Evolutionary conservation across 1,140 invertebrate species (phyloP), one percentile per base, ranked within the genome.

Genomic region (Leptonema lineaticorne): DNA sequence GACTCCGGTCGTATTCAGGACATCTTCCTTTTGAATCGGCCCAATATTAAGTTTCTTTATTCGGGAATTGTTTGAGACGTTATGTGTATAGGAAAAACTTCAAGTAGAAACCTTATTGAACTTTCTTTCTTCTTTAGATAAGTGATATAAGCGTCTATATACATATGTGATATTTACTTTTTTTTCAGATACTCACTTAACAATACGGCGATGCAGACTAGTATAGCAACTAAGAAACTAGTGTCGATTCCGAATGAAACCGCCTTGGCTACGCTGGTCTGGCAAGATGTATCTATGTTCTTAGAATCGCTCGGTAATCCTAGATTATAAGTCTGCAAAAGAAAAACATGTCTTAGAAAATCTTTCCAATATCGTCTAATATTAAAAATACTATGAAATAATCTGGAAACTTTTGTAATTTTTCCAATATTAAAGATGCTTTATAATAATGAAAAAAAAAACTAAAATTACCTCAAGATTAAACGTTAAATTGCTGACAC

Each of bases 401-500:
- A n/a, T n/a, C n/a, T n/a, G n/a, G n/a, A n/a, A n/a, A n/a, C n/a
- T n/a, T n/a, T n/a, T n/a, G n/a, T n/a, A n/a, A 37, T 37, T 37
- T 37, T 37, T 37, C n/a, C 33, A 37, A 8, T 37, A 37, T 8
- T 8, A 37, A 8, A 37, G 7, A 37, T 37, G n/a, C n/a, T 37
- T n/a, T 8, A 37, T n/a, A 37, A 7, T 8, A 37, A 37, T n/a
- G n/a, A n/a, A n/a, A n/a, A n/a, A n/a, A n/a, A 33, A 33, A 29
- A 29, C 8, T 18, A 22, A 71, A 81, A 77, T 81, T 77, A 89
- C 86, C 75, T 85, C 86, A 70, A 86, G 86, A 76, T 93, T 93
- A 73, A 92, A 89, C 0, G 91, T 93, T 58, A 95, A 85, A 76
- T 94, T 94, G 68, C 87, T 87, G 68, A 97, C 89, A 77, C 95